These are phyloP conservation scores for Oreortyx pictus DNA, from an alignment of 2,797 vertebrate species.

Conservation along the genomic window DNA sequence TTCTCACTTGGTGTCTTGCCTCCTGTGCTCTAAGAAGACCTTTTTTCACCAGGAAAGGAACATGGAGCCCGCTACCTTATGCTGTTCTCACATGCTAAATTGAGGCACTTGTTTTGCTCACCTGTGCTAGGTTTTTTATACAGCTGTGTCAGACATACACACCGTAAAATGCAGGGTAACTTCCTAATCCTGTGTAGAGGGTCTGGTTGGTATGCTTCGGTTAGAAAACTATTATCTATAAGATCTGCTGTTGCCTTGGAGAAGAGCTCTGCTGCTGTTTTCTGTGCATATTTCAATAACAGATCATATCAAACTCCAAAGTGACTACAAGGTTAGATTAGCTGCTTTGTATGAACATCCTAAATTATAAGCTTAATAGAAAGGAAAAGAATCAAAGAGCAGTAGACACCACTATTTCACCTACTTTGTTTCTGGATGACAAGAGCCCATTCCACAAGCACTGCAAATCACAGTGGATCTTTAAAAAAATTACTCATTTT, in stretches of 20 bases:
- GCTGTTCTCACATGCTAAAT: not conserved
- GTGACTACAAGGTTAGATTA: not conserved
- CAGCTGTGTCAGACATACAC: not conserved
- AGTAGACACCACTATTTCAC: not conserved
- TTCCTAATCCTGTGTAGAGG: not conserved
- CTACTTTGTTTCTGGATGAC: not conserved
- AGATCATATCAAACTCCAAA: not conserved
- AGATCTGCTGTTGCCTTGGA: not conserved
- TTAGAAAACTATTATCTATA: not conserved
- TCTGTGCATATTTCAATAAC: not conserved
- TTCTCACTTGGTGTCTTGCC: not conserved
- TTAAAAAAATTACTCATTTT: not conserved
- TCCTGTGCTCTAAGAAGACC: not conserved
- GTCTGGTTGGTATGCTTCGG: accelerated
- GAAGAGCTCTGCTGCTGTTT: not conserved
- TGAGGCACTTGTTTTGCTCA: accelerated
- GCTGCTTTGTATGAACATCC: not conserved
- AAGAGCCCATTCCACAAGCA: not conserved
- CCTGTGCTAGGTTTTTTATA: not conserved
- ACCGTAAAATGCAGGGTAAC: not conserved
- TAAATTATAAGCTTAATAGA: not conserved
- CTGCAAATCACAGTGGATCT: not conserved
- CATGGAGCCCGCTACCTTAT: accelerated
- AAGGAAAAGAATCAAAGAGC: not conserved
- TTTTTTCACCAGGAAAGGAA: not conserved